Base-by-base conservation (phyloP, 2,113 vertebrate genomes). In the Pao palembangensis region DNA sequence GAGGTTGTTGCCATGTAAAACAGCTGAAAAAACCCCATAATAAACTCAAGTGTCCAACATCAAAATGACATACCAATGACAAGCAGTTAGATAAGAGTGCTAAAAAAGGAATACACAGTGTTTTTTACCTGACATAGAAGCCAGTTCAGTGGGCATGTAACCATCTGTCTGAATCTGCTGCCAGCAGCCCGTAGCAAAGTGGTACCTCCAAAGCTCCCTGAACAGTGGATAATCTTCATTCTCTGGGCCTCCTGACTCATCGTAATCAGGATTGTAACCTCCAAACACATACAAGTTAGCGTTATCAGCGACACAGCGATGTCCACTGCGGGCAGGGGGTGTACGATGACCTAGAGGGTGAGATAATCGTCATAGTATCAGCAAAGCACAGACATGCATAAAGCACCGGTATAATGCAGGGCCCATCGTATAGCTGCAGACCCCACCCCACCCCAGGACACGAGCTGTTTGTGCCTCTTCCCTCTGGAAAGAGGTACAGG, bases 191-290 rank as follows among this genome's bases (percentile, higher is more conserved):
- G 95, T 98, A 42, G 95, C 95, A 49, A 98, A 98, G 88, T 98
- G 94, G 80, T 96, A 99, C 74, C 93, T 83, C 97, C 97, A 99
- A 19, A 99, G 94, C 47, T 99, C 97, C 75, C 97, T 91, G 87
- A 99, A 99, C 34, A 99, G 92, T 0, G 96, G 96, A 47, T 96
- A 98, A 70, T 98, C 95, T 81, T 97, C 96, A 14, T 99, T 99
- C 48, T 95, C 95, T 0, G 93, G 91, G 58, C 95, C 95, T 1
- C 96, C 96, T 0, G 97, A 98, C 78, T 99, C 96, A 2, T 96
- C 95, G 0, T 93, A 98, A 85, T 99, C 95, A 0, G 96, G 97
- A 12, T 99, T 99, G 85, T 98, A 99, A 5, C 97, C 97, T 56
- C 97, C 97, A 0, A 98, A 98, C 51, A 99, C 96, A 16, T 98